These are phyloP conservation scores for Raphicerus campestris DNA, from an alignment of 2,113 vertebrate genomes.

Conservation along the genomic window DNA sequence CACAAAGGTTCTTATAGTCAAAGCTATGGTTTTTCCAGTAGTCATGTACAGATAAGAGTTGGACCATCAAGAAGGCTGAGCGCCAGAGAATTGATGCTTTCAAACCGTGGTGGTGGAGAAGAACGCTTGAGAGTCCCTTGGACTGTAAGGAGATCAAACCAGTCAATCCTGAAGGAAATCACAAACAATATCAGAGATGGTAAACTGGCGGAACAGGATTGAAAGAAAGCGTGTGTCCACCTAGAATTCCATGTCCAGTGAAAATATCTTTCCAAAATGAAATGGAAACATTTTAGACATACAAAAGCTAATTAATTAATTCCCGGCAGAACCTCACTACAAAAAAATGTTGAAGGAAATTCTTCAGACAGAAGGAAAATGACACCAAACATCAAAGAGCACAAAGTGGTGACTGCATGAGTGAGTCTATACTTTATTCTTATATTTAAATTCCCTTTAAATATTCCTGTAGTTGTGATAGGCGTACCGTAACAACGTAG, in stretches of 20 bases:
- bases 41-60: not conserved
- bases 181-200: not conserved
- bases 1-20: not conserved
- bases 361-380: not conserved
- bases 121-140: too few species aligned
- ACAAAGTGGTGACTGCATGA: not conserved
- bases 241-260: not conserved
- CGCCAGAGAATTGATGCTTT: too few species aligned
- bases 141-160: not conserved
- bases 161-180: not conserved
- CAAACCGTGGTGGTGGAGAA: too few species aligned
- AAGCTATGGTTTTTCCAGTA: not conserved
- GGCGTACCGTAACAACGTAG: not conserved
- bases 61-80: not conserved
- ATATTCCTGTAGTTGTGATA: accelerated
- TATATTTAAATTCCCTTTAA: not conserved
- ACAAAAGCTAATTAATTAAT: not conserved
- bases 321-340: too few species aligned
- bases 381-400: too few species aligned
- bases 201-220: not conserved
- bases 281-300: not conserved
- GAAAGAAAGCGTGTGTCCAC: not conserved
- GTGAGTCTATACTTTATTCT: not conserved
- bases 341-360: not conserved
- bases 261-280: not conserved